Conservation (phyloP, 2,888 invertebrate genomes). For the Andrena dorsata region DNA sequence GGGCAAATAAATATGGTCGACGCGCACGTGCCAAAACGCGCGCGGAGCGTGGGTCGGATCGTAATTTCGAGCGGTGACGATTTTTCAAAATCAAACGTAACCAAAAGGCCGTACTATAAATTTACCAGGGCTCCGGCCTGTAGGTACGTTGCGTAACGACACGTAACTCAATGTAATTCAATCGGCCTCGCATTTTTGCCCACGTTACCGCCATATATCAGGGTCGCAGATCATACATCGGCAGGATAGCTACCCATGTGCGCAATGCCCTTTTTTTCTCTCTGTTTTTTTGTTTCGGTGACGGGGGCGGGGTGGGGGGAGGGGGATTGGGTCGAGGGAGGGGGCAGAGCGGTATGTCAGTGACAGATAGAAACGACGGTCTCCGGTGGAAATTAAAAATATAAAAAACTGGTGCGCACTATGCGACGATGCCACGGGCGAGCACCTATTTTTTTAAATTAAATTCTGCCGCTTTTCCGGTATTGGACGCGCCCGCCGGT, state of each 20-base stretch:
- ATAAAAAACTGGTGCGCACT: conserved; percentile 68
- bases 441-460: conserved; percentile 71
- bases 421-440: conserved; percentile 53
- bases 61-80: conserved; percentile 77
- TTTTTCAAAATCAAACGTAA: conserved; percentile 80
- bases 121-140: conserved; percentile 66
- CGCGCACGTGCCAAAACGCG: conserved; percentile 79
- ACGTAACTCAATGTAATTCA: conserved; percentile 82
- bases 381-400: conserved; percentile 71
- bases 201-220: conserved; percentile 73
- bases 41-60: conserved; percentile 73
- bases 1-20: conserved; percentile 74
- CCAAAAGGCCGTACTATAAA: conserved; percentile 80
- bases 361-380: conserved; percentile 69
- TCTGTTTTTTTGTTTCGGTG: conserved; percentile 14
- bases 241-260: conserved; percentile 55
- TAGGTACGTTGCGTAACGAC: conserved; percentile 74
- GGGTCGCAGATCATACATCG: conserved; percentile 71
- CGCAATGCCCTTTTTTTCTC: conserved; percentile 37
- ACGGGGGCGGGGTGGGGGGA: not conserved
- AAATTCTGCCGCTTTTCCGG: conserved; percentile 57
- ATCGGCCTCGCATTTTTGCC: conserved; percentile 76
- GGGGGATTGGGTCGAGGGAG: not conserved
- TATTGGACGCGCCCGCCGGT: conserved; percentile 38
- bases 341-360: conserved; percentile 45